These are phyloP conservation scores for Indicator indicator DNA, from an alignment of 2,113 vertebrate genomes.

Conservation along the genomic window DNA sequence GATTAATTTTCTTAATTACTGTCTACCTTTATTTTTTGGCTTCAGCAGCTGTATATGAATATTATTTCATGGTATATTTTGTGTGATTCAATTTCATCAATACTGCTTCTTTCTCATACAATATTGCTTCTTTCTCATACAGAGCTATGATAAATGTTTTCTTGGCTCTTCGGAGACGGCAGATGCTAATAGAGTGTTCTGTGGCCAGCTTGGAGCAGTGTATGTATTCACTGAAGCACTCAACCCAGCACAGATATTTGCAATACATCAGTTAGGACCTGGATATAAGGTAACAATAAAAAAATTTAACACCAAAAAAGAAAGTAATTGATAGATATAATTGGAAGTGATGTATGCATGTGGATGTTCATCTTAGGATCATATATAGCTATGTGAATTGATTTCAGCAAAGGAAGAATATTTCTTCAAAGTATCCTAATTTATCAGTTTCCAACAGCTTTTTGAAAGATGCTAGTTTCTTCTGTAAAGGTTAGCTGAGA, in stretches of 20 bases:
- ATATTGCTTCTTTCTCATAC: slow-evolving; percentile 37
- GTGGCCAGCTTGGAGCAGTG: slow-evolving; percentile 94
- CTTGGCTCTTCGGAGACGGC: slow-evolving; percentile 97
- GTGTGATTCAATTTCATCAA: background rate
- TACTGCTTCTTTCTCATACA: slow-evolving; percentile 32
- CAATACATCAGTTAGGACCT: slow-evolving; percentile 95
- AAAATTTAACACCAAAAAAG: background rate
- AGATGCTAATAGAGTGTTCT: slow-evolving; percentile 95
- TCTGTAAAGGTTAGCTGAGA: background rate
- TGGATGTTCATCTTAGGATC: background rate
- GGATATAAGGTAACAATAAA: slow-evolving; percentile 90
- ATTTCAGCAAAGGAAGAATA: background rate
- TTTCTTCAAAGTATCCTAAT: background rate
- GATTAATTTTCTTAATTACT: background rate
- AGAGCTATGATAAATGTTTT: slow-evolving; percentile 99
- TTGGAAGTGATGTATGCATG: background rate
- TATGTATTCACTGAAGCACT: slow-evolving; percentile 96
- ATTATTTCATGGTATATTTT: background rate
- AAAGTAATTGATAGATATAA: background rate
- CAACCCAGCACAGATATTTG: slow-evolving; percentile 98
- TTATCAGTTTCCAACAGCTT: background rate
- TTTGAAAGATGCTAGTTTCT: background rate
- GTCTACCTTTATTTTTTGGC: background rate
- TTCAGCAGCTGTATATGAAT: background rate
- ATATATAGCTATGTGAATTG: background rate